Conservation (phyloP, 35 echinoderm and acorn worm species). For the Stichopus chloronotus region DNA sequence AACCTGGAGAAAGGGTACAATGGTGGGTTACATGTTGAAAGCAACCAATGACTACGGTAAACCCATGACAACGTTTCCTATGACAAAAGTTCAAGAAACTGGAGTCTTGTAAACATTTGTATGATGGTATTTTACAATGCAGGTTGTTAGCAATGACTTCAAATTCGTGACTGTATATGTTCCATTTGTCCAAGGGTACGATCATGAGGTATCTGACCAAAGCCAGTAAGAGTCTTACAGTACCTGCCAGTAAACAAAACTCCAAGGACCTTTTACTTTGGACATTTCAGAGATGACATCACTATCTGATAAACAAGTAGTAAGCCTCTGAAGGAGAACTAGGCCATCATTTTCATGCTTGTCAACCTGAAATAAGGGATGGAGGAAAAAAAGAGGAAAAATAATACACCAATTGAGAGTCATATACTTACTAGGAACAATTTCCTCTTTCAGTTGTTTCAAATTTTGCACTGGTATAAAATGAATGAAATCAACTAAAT, state of each 20-base stretch:
- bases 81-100: too few relatives aligned
- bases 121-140: too few relatives aligned
- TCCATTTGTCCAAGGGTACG: too few relatives aligned
- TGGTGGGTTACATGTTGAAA: too few relatives aligned
- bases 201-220: too few relatives aligned
- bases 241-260: slow-evolving; percentile 88
- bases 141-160: too few relatives aligned
- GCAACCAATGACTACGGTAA: too few relatives aligned
- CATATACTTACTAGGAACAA: not conserved
- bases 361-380: slow-evolving; percentile 35
- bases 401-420: not conserved
- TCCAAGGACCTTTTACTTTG: slow-evolving; percentile 76
- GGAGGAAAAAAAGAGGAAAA: not conserved
- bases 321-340: slow-evolving; percentile 51
- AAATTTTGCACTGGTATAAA: not conserved
- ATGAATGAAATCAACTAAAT: not conserved
- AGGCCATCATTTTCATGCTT: slow-evolving; percentile 66
- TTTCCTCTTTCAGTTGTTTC: not conserved
- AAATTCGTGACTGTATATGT: too few relatives aligned
- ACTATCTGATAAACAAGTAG: not conserved
- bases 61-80: too few relatives aligned
- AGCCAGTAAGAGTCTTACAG: too few relatives aligned
- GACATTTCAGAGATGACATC: slow-evolving; percentile 54
- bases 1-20: too few relatives aligned
- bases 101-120: too few relatives aligned